Percentiles rank a stretch among this genome's conserved stretches.
These are phyloP conservation scores for Steatornis caripensis DNA, from an alignment of 2,113 vertebrate genomes.

Conservation along the genomic window DNA sequence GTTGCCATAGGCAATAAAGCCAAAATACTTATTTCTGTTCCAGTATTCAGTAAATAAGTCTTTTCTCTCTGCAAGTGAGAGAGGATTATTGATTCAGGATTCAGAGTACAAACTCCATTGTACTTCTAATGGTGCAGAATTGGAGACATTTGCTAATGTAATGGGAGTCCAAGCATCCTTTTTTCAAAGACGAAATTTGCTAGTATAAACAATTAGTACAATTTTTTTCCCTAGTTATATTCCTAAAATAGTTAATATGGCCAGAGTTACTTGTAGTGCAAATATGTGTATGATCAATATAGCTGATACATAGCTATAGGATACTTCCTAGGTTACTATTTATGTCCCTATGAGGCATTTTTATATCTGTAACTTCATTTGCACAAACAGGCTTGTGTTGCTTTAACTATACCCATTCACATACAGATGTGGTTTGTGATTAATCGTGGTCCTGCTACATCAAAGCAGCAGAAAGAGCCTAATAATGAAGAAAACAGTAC, in stretches of 20 bases:
- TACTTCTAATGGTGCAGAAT: background rate
- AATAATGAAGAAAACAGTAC: background rate
- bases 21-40: background rate
- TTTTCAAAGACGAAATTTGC: background rate
- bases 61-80: background rate
- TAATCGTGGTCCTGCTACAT: background rate
- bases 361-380: background rate
- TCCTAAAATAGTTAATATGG: background rate
- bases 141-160: background rate
- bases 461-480: background rate
- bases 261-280: background rate
- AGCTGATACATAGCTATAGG: background rate
- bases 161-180: background rate
- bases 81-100: background rate
- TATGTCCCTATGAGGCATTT: background rate
- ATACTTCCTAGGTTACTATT: background rate
- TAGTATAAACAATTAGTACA: background rate
- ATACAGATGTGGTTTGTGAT: background rate
- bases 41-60: background rate
- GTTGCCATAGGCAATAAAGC: background rate
- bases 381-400: background rate
- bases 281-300: background rate
- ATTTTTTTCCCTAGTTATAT: background rate
- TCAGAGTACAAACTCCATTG: background rate
- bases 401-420: background rate